phyloP scores from a whole-genome alignment of 2,888 invertebrate genomes.

The Megastigmus dorsalis region DNA sequence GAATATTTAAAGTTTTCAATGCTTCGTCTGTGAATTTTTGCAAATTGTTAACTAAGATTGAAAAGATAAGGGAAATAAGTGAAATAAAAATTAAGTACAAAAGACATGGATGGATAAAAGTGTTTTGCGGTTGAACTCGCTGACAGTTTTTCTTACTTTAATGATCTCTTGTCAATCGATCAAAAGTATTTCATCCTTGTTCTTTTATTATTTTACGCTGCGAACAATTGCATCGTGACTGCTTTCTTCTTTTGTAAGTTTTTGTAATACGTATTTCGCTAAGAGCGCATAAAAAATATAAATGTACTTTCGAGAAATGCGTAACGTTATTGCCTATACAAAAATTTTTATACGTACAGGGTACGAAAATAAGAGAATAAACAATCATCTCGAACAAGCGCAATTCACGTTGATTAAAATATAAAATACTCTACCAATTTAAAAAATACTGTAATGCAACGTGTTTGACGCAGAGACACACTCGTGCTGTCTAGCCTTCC shows the following conservation, averaged over 20 bases:
- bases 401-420: constrained; percentile 34
- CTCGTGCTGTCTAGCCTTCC: constrained; percentile 44
- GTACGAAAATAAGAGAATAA: constrained; percentile 38
- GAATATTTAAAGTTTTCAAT: constrained; percentile 26
- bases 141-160: constrained; percentile 22
- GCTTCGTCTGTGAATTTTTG: constrained; percentile 28
- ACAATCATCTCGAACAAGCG: constrained; percentile 22
- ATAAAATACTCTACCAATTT: constrained; percentile 23
- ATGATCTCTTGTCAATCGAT: constrained; percentile 38
- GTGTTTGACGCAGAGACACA: constrained; percentile 42
- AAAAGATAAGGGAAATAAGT: constrained; percentile 7
- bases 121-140: constrained; percentile 23
- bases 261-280: constrained; percentile 45
- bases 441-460: constrained; percentile 32
- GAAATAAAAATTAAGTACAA: constrained; percentile 50
- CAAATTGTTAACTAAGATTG: constrained; percentile 33
- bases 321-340: constrained; percentile 41
- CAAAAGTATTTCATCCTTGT: constrained; percentile 14
- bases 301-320: constrained; percentile 39
- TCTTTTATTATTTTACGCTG: constrained; percentile 31
- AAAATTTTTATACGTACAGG: constrained; percentile 50
- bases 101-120: constrained; percentile 31
- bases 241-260: constrained; percentile 46
- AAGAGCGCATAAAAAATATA: constrained; percentile 40
- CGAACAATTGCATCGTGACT: constrained; percentile 33